These are phyloP conservation scores for Tinamus guttatus DNA, from an alignment of 2,113 vertebrate species.

Conservation along the genomic window DNA sequence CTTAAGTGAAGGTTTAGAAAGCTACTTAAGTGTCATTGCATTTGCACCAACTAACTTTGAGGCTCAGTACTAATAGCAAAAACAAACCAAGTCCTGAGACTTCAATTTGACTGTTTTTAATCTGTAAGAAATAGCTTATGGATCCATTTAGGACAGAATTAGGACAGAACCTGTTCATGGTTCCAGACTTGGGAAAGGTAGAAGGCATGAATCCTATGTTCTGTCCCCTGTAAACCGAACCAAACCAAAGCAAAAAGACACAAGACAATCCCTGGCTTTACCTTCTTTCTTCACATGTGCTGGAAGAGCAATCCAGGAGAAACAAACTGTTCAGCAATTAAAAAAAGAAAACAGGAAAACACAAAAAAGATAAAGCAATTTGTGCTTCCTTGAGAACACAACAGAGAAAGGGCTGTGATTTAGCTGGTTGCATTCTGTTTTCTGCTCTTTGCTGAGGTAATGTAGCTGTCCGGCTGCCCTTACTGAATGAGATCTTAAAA, in stretches of 20 bases:
- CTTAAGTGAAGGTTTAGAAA: neutral
- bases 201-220: neutral
- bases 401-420: neutral
- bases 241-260: neutral
- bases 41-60: neutral
- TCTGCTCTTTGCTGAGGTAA: neutral
- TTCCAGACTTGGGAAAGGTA: neutral
- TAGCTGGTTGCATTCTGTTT: neutral
- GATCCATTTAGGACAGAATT: neutral
- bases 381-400: neutral
- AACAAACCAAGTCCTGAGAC: neutral
- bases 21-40: neutral
- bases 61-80: neutral
- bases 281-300: neutral
- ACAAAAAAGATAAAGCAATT: neutral
- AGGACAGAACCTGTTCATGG: neutral
- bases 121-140: neutral
- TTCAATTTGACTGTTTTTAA: neutral
- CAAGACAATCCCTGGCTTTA: neutral
- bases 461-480: neutral
- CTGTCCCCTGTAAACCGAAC: neutral
- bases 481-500: neutral
- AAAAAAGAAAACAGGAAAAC: too few species aligned
- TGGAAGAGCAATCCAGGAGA: neutral
- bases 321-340: neutral